phyloP scores from a whole-genome alignment of 2,113 vertebrate genomes.

The Hypomesus transpacificus region DNA sequence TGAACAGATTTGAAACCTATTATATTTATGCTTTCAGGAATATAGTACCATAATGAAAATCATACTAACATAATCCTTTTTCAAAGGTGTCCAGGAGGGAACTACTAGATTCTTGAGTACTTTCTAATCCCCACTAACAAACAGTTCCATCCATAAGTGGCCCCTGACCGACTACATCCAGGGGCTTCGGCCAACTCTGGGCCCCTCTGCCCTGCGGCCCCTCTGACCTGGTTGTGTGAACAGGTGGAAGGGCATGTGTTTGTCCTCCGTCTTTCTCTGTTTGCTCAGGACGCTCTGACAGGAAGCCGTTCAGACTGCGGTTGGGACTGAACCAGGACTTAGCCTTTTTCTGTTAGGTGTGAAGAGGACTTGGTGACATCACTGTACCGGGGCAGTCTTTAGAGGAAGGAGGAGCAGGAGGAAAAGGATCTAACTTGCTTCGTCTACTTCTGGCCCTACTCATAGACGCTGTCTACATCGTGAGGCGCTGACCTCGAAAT shows the following conservation, averaged over 20 bases:
- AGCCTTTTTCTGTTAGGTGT: conserved; percentile 54
- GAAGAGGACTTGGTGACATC: conserved; percentile 63
- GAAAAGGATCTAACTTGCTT: conserved; percentile 18
- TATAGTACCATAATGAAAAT: background rate
- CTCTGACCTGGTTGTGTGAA: conserved; percentile 47
- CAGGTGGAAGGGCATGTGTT: conserved; percentile 56
- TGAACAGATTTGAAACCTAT: too few species aligned
- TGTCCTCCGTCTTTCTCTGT: conserved; percentile 50
- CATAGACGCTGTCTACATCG: conserved; percentile 12
- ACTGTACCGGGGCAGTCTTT: conserved; percentile 41
- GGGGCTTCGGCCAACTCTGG: background rate
- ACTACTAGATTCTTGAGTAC: too few species aligned
- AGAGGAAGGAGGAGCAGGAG: conserved; percentile 23
- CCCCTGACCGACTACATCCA: background rate
- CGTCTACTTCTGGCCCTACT: conserved; percentile 43
- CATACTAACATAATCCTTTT: background rate
- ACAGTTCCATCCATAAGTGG: background rate
- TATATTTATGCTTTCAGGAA: too few species aligned
- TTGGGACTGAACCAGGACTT: conserved; percentile 43
- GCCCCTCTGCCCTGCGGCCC: conserved; percentile 11
- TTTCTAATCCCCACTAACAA: too few species aligned
- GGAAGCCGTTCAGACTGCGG: conserved; percentile 67
- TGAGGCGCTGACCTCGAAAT: conserved; percentile 18
- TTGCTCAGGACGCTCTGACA: conserved; percentile 64
- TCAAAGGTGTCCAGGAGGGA: too few species aligned